Base-by-base conservation (phyloP, 1,140 invertebrate genomes). In the Riptortus pedestris region DNA sequence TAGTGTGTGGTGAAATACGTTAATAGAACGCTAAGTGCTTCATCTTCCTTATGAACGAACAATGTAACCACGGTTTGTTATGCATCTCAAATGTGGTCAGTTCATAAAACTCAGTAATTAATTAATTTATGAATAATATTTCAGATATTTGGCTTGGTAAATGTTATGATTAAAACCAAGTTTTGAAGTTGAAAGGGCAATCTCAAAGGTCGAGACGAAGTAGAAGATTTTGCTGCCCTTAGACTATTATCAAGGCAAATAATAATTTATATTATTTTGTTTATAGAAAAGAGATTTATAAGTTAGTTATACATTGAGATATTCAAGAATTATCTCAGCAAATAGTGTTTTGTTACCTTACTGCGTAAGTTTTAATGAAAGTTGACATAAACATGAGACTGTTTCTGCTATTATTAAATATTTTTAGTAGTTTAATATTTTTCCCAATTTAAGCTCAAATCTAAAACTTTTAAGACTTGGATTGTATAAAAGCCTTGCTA, bases 381-480 rank as follows among this genome's bases (percentile, higher is more conserved):
- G 22, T 18, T 20, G 45, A 47, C 45, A 20, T n/a, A 47, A 20
- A 47, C 7, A 20, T 20, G 16, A 9, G 4, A 20, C 22, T 47
- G 45, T 47, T n/a, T 18, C 22, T 11, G 7, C 22, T 47, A 20
- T 4, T 45, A 45, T 45, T 45, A 2, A 45, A 45, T 9, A n/a
- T 47, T 1, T 18, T 47, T 47, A 47, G n/a, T 47, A 22, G 20
- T 47, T 47, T 22, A 47, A 47, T 47, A 22, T 47, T 5, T n/a
- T 47, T 47, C 22, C n/a, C n/a, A n/a, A n/a, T 18, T n/a, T n/a
- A 47, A 47, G 45, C 45, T 47, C 45, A 47, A 47, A 47, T 47
- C 45, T 47, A 47, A 47, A 47, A 20, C 22, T 47, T 20, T 47
- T 47, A 47, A n/a, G 45, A 47, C 45, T 47, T 47, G 7, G 22